A percentile compares a stretch with the other conserved stretches of the same genome.
Conservation (phyloP, 2,888 invertebrate species). For the Pilophorus perplexus region DNA sequence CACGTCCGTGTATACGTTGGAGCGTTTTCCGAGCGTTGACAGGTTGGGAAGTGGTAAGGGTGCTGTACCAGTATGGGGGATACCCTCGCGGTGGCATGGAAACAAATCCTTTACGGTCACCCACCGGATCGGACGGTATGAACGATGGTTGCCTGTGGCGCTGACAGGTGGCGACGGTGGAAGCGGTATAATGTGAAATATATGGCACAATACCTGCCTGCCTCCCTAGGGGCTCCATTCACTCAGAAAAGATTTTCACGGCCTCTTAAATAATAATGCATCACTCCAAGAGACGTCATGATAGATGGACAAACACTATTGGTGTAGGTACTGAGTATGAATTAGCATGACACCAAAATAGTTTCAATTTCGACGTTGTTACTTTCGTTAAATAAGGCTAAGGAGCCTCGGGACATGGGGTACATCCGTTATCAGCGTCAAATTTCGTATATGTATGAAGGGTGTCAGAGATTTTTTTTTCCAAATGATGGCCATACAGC, state of each 20-base stretch:
- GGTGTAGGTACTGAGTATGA: not conserved
- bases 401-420: too few relatives aligned
- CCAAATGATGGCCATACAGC: too few relatives aligned
- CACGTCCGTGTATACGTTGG: too few relatives aligned
- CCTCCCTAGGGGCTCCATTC: not conserved
- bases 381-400: too few relatives aligned
- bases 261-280: conserved; percentile 12
- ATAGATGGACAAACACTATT: not conserved
- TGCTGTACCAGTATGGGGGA: not conserved
- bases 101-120: conserved; percentile 12
- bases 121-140: conserved; percentile 18
- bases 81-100: not conserved
- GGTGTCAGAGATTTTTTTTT: too few relatives aligned
- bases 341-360: not conserved
- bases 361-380: too few relatives aligned
- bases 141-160: conserved; percentile 12
- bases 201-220: conserved; percentile 18
- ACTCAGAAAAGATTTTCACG: not conserved
- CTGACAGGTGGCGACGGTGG: conserved; percentile 23
- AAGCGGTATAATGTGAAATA: conserved; percentile 18
- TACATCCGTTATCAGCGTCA: too few relatives aligned
- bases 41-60: not conserved
- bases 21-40: too few relatives aligned
- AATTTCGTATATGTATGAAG: too few relatives aligned
- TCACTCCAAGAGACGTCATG: not conserved